phyloP scores from a whole-genome alignment of 2,113 vertebrate species.

The Phyllostomus hastatus region DNA sequence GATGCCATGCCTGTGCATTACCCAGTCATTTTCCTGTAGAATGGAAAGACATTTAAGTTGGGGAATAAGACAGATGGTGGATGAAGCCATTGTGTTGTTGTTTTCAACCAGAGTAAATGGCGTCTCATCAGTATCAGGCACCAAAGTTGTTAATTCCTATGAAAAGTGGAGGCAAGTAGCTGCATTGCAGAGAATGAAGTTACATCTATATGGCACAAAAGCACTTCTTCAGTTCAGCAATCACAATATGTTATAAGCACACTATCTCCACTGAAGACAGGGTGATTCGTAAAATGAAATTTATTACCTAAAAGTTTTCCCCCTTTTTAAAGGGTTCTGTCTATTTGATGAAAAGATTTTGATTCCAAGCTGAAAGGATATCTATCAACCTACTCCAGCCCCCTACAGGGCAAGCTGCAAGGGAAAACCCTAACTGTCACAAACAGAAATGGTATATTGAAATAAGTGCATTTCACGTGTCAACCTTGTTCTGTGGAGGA shows the following conservation, averaged over 20 bases:
- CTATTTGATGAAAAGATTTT: slow-evolving; percentile 24
- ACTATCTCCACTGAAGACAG: neutral
- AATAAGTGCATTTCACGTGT: neutral
- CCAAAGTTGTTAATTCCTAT: neutral
- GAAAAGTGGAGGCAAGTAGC: neutral
- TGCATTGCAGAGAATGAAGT: neutral
- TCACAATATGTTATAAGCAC: neutral
- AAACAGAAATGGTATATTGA: slow-evolving; percentile 2
- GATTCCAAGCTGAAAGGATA: neutral
- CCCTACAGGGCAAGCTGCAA: neutral
- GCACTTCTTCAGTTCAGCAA: neutral
- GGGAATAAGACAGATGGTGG: neutral
- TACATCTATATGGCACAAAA: neutral
- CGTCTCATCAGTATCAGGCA: neutral
- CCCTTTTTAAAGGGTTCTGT: neutral
- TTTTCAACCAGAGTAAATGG: neutral
- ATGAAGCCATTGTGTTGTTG: neutral
- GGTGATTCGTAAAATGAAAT: neutral
- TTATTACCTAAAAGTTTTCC: neutral
- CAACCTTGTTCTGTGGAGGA: neutral
- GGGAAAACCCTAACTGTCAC: neutral
- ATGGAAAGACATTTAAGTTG: neutral
- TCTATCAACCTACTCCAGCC: neutral
- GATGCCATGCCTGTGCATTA: neutral
- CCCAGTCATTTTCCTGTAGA: neutral